Conservation (phyloP, 2,888 invertebrate species). For the Diachrysia chrysitis region DNA sequence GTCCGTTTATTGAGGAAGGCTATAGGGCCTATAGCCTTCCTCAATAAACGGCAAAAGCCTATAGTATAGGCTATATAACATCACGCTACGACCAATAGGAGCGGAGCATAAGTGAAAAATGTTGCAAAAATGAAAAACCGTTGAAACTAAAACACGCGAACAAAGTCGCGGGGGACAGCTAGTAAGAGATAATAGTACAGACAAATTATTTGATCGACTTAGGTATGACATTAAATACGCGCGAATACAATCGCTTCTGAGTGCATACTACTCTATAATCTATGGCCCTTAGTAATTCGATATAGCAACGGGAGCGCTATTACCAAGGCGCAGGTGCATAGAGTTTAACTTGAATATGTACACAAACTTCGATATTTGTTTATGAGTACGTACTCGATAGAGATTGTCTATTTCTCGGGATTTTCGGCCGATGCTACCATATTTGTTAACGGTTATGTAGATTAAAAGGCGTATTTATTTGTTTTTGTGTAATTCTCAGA, state of each 20-base stretch:
- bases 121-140: too few species aligned
- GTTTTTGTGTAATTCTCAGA: constrained; percentile 51
- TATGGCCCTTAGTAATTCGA: constrained; percentile 53
- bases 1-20: too few species aligned
- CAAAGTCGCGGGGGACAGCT: too few species aligned
- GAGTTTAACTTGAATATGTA: constrained; percentile 52
- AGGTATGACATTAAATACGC: neutral
- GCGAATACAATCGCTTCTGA: constrained; percentile 17
- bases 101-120: too few species aligned
- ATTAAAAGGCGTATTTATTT: constrained; percentile 44
- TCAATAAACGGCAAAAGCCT: too few species aligned
- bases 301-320: constrained; percentile 57
- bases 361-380: constrained; percentile 48
- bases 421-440: constrained; percentile 30
- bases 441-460: constrained; percentile 54
- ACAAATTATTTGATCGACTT: neutral
- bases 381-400: constrained; percentile 32
- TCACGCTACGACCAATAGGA: too few species aligned
- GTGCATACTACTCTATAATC: constrained; percentile 30
- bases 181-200: too few species aligned
- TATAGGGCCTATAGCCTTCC: too few species aligned
- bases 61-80: too few species aligned
- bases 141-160: too few species aligned
- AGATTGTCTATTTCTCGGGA: constrained; percentile 49
- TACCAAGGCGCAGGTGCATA: constrained; percentile 56